phyloP scores from a whole-genome alignment of 2,888 invertebrate species.

The Spilosoma lubricipeda region DNA sequence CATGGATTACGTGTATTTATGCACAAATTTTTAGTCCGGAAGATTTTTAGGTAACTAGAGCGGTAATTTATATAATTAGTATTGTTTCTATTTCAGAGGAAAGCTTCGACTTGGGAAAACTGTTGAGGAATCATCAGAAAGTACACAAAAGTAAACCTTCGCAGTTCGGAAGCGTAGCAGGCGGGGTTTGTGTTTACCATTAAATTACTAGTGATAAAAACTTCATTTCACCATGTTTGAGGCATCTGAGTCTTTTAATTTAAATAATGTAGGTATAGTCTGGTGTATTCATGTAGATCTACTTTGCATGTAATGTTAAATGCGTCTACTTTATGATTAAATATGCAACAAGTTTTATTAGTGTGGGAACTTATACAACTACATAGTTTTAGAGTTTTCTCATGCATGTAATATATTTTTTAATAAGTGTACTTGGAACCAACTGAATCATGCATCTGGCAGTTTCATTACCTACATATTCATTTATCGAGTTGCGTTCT shows the following conservation, averaged over 20 bases:
- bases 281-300: slow-evolving; percentile 32
- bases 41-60: not conserved
- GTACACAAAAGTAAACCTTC: slow-evolving; percentile 73
- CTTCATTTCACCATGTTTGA: slow-evolving; percentile 53
- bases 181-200: slow-evolving; percentile 67
- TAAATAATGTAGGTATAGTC: slow-evolving; percentile 30
- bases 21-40: not conserved
- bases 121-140: slow-evolving; percentile 69
- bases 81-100: slow-evolving; percentile 61
- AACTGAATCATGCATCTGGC: not conserved
- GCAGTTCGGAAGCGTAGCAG: slow-evolving; percentile 71
- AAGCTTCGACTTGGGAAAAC: slow-evolving; percentile 70
- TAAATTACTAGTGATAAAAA: slow-evolving; percentile 30
- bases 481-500: not conserved
- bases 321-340: not conserved
- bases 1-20: not conserved
- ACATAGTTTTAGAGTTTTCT: not conserved
- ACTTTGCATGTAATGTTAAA: slow-evolving; percentile 26
- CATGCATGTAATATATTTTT: not conserved
- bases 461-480: not conserved
- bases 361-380: not conserved
- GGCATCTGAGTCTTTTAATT: slow-evolving; percentile 35
- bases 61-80: slow-evolving; percentile 9
- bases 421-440: not conserved
- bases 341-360: not conserved